A percentile compares a stretch with the other conserved stretches of the same genome.
Conservation (phyloP, 2,113 vertebrate species). For the Condylura cristata region DNA sequence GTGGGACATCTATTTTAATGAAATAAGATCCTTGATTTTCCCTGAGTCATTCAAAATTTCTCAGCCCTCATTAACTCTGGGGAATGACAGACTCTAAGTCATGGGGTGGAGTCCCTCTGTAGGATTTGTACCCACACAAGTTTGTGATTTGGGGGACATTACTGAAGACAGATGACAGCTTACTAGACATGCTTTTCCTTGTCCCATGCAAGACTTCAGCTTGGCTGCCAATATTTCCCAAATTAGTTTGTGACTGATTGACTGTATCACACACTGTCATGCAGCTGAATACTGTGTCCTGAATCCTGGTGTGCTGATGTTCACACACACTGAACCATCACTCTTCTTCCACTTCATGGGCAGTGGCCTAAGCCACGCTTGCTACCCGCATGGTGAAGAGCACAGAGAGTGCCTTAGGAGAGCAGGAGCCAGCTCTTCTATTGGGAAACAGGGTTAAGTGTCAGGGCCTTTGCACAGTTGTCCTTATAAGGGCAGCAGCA, state of each 20-base stretch:
- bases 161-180: background rate
- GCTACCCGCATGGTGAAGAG: background rate
- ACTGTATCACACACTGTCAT: background rate
- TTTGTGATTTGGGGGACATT: background rate
- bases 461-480: background rate
- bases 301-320: background rate
- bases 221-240: background rate
- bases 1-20: background rate
- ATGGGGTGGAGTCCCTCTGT: rapidly evolving
- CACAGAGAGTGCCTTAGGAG: rapidly evolving
- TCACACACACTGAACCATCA: no score
- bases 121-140: background rate
- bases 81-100: background rate
- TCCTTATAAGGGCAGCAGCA: no score
- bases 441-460: background rate
- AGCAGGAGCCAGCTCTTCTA: background rate
- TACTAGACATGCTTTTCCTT: background rate
- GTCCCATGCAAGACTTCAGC: background rate
- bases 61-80: background rate
- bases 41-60: background rate
- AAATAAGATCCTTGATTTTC: background rate
- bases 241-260: background rate
- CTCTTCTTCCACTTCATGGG: background rate
- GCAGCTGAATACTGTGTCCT: background rate
- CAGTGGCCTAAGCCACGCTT: background rate